phyloP scores from a whole-genome alignment of 1,140 invertebrate species.

The Neelides sp. region DNA sequence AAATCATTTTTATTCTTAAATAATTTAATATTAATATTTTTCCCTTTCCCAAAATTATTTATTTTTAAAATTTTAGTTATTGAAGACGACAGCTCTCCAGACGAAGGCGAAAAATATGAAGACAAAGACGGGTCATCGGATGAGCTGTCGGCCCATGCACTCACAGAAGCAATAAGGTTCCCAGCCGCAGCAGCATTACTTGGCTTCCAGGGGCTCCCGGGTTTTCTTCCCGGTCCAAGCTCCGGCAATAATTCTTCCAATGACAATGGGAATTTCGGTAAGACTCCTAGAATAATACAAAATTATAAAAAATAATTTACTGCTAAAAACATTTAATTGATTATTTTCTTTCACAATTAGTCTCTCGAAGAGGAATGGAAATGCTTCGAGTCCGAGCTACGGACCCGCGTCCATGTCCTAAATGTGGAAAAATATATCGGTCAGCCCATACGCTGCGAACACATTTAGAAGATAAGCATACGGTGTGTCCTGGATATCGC shows the following conservation, averaged over 20 bases:
- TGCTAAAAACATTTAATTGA: background rate
- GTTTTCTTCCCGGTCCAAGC: slow-evolving; percentile 66
- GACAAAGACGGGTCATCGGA: slow-evolving; percentile 19
- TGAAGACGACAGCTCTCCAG: slow-evolving; percentile 21
- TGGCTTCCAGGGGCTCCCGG: slow-evolving; percentile 54
- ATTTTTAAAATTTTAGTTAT: too few species aligned
- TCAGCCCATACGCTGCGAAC: slow-evolving; percentile 78
- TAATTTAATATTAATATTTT: too few species aligned
- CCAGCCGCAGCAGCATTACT: slow-evolving; percentile 49
- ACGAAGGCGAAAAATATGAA: slow-evolving; percentile 14
- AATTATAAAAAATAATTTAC: background rate
- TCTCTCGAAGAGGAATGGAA: slow-evolving; percentile 9
- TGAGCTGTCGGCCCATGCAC: slow-evolving; percentile 19
- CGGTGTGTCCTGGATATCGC: slow-evolving; percentile 76
- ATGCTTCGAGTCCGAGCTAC: slow-evolving; percentile 61
- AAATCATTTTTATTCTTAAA: too few species aligned
- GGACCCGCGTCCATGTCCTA: slow-evolving; percentile 77
- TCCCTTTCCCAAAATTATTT: too few species aligned
- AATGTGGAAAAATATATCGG: slow-evolving; percentile 83
- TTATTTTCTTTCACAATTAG: background rate
- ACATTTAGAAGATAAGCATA: slow-evolving; percentile 82
- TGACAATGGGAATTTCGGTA: slow-evolving; percentile 61
- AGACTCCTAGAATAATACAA: slow-evolving; percentile 38
- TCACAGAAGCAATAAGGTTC: slow-evolving; percentile 18
- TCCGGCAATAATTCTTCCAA: slow-evolving; percentile 48